A percentile compares a stretch with the other conserved stretches of the same genome.
Conservation (phyloP, 2,113 vertebrate species). For the Phodopus roborovskii region DNA sequence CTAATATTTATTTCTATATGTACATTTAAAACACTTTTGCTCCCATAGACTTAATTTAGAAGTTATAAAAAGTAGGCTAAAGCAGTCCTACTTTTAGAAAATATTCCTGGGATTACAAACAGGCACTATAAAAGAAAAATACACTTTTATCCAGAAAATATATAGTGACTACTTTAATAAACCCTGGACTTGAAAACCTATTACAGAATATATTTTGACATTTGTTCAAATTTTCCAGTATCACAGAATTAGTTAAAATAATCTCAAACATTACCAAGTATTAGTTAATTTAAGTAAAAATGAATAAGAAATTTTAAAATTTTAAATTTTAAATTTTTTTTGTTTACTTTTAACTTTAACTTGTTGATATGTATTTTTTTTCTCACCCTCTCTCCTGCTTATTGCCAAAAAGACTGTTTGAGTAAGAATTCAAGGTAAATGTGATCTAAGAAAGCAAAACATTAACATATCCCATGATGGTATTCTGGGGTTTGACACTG, state of each 20-base stretch:
- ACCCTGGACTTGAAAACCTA: neutral
- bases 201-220: neutral
- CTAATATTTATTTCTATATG: neutral
- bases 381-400: neutral
- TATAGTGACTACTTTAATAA: neutral
- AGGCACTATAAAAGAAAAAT: neutral
- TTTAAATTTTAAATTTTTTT: too few relatives aligned
- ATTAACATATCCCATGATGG: neutral
- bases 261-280: neutral
- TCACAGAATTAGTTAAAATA: neutral
- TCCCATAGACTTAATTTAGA: neutral
- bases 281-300: neutral
- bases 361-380: neutral
- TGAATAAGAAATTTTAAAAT: neutral
- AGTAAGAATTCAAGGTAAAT: neutral
- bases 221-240: neutral
- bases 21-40: neutral
- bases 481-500: neutral
- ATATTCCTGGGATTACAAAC: neutral
- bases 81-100: neutral
- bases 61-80: conserved; percentile 9
- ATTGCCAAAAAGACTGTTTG: neutral
- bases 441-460: neutral
- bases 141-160: neutral
- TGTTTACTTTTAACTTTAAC: neutral